Evolutionary conservation across 2,888 invertebrate species (phyloP).

Genomic region (Lymantria dispar): DNA sequence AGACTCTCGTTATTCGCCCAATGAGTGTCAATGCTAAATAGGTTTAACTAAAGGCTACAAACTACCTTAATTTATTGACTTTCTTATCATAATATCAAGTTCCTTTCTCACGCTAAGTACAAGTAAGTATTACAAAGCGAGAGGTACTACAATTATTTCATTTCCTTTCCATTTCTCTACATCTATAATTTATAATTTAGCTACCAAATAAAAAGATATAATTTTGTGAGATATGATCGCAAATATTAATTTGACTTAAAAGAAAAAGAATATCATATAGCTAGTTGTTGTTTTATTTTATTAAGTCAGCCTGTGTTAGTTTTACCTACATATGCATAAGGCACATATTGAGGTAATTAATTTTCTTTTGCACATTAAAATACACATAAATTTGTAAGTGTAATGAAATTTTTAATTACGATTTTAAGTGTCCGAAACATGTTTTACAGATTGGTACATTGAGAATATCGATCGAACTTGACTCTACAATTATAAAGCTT

Average conservation of each 20-base stretch:
- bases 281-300: background rate
- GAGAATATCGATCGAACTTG: background rate
- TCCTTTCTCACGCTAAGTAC: background rate
- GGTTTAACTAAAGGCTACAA: background rate
- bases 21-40: background rate
- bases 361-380: too few relatives aligned
- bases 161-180: background rate
- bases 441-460: too few relatives aligned
- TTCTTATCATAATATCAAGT: background rate
- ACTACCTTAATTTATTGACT: background rate
- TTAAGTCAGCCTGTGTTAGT: too few relatives aligned
- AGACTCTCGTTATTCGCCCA: background rate
- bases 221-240: slow-evolving; percentile 1
- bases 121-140: background rate
- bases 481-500: background rate
- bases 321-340: too few relatives aligned
- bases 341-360: too few relatives aligned
- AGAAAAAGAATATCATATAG: background rate
- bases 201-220: too few relatives aligned
- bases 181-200: background rate
- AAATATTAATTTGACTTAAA: too few relatives aligned
- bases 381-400: too few relatives aligned
- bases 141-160: background rate
- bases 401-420: too few relatives aligned
- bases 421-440: too few relatives aligned